These are phyloP conservation scores for Nesometra sesokonis DNA, from an alignment of 35 echinoderm and acorn worm genomes.

Conservation along the genomic window DNA sequence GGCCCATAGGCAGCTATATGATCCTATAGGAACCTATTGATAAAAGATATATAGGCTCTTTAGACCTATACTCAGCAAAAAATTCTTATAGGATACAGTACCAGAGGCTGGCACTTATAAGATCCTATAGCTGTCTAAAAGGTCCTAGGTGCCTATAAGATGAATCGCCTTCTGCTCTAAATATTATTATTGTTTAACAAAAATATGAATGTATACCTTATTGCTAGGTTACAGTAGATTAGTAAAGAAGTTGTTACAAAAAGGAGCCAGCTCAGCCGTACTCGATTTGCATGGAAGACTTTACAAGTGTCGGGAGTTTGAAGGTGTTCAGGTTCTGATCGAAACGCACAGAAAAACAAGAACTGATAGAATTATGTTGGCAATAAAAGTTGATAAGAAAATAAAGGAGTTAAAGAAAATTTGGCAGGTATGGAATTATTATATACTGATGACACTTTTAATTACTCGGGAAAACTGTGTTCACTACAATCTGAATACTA, in stretches of 20 bases:
- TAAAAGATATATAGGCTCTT: too few relatives aligned
- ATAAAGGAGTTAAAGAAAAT: constrained; percentile 57
- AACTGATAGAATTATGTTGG: constrained; percentile 51
- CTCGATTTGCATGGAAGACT: constrained; percentile 44
- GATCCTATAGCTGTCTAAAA: too few relatives aligned
- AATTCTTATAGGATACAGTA: not conserved
- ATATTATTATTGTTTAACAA: too few relatives aligned
- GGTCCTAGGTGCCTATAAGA: too few relatives aligned
- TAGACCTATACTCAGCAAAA: too few relatives aligned
- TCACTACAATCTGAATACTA: too few relatives aligned
- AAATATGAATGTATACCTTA: too few relatives aligned
- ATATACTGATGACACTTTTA: too few relatives aligned
- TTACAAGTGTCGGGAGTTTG: constrained; percentile 71
- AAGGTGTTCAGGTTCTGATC: constrained; percentile 84
- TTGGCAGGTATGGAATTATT: constrained; percentile 70
- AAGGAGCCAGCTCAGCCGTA: constrained; percentile 85
- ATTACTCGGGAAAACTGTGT: too few relatives aligned
- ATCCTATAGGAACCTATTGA: too few relatives aligned
- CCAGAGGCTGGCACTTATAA: not conserved
- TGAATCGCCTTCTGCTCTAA: too few relatives aligned
- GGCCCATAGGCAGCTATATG: too few relatives aligned
- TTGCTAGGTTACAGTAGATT: constrained; percentile 64
- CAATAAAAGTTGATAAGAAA: constrained; percentile 75
- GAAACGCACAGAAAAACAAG: constrained; percentile 62
- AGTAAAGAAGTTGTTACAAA: constrained; percentile 52